These are phyloP conservation scores for Nycticryphes semicollaris DNA, from an alignment of 2,113 vertebrate genomes.

Conservation along the genomic window DNA sequence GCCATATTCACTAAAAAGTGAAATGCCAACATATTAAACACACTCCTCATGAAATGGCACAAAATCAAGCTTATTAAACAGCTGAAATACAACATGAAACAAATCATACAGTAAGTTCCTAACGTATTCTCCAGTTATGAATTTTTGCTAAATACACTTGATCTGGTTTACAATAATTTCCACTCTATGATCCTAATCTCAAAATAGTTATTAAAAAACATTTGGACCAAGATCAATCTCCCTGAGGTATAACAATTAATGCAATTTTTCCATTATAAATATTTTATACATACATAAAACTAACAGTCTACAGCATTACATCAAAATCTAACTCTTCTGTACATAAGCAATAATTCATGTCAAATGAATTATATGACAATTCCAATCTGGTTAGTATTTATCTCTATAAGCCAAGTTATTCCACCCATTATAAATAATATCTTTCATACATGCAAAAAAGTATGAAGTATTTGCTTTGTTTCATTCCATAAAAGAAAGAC, in stretches of 20 bases:
- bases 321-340: neutral
- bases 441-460: neutral
- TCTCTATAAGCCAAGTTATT: neutral
- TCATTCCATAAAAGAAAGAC: neutral
- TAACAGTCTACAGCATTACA: neutral
- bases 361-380: neutral
- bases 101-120: neutral
- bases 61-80: neutral
- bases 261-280: neutral
- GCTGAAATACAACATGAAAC: neutral
- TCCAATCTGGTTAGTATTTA: neutral
- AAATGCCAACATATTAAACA: slow-evolving; percentile 48
- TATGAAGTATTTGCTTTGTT: neutral
- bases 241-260: neutral
- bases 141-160: neutral
- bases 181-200: neutral
- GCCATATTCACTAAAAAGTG: slow-evolving; percentile 89
- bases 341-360: neutral
- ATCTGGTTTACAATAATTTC: neutral
- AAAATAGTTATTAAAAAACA: neutral
- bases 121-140: neutral
- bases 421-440: neutral
- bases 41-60: neutral
- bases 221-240: neutral
- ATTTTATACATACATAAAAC: neutral